Percentiles rank a stretch among this genome's conserved stretches.
Evolutionary conservation across 1,140 invertebrate genomes (phyloP).

Genomic region (Mylabris phalerata): DNA sequence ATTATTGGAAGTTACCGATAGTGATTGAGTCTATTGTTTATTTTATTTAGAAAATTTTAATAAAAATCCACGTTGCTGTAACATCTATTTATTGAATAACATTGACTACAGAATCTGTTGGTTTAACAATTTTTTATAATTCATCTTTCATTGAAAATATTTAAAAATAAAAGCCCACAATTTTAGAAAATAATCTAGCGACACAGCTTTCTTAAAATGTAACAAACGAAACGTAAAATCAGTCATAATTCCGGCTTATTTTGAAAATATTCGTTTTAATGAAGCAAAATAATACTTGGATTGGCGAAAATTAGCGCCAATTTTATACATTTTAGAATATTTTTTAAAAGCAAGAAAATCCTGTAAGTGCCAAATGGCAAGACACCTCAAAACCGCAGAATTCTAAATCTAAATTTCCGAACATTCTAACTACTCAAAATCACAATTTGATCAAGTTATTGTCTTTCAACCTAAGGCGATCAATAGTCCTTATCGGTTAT

Average conservation of each 20-base stretch:
- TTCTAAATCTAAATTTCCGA: background rate
- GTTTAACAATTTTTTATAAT: background rate
- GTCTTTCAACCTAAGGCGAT: conserved; percentile 18
- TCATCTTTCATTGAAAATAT: background rate
- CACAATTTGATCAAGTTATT: conserved; percentile 12
- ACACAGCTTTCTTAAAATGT: no score
- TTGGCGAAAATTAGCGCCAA: no score
- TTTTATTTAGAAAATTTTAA: background rate
- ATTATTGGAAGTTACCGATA: conserved; percentile 24
- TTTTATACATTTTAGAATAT: no score
- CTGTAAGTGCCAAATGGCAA: no score
- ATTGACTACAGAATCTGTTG: conserved; percentile 22
- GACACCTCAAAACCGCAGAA: no score
- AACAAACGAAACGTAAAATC: no score
- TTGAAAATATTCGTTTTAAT: no score
- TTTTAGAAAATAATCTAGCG: background rate
- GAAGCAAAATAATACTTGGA: no score
- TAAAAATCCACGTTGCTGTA: conserved; percentile 16
- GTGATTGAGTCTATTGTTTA: no score
- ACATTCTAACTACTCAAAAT: background rate
- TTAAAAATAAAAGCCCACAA: background rate
- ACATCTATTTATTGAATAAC: conserved; percentile 27
- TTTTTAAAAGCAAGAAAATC: no score
- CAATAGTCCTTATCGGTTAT: background rate
- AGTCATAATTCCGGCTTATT: no score